A percentile compares a stretch with the other conserved stretches of the same genome.
phyloP scores from a whole-genome alignment of 2,113 vertebrate species.

The Empidonax alnorum region DNA sequence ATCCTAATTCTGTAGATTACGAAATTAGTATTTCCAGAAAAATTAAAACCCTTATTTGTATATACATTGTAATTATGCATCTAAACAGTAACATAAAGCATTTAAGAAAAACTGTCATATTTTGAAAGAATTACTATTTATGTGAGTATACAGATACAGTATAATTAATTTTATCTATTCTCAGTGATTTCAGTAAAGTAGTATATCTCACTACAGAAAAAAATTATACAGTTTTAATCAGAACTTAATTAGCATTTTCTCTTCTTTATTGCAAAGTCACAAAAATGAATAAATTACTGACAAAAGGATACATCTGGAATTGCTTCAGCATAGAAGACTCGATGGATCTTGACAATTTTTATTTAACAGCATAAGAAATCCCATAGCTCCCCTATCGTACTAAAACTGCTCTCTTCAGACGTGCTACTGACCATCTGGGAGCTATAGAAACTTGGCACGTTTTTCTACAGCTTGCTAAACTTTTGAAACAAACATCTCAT shows the following conservation, averaged over 20 bases:
- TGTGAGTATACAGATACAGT: neutral
- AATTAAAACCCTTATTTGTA: neutral
- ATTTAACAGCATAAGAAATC: neutral
- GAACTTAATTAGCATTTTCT: neutral
- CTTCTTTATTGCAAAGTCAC: neutral
- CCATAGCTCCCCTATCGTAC: neutral
- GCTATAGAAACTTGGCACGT: neutral
- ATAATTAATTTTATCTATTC: neutral
- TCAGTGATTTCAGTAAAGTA: neutral
- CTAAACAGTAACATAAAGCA: neutral
- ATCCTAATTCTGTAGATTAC: neutral
- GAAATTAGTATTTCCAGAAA: neutral
- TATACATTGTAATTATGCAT: neutral
- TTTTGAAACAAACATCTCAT: neutral
- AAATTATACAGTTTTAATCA: neutral
- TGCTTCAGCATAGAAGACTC: neutral
- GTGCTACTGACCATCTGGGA: neutral
- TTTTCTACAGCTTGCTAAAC: constrained; percentile 1
- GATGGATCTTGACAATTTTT: neutral
- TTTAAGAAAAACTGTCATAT: neutral
- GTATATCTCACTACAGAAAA: neutral
- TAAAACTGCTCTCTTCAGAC: neutral
- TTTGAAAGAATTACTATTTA: neutral
- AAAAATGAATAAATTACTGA: neutral
- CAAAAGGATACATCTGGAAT: neutral